A percentile compares a stretch with the other conserved stretches of the same genome.
Conservation (phyloP, 2,888 invertebrate genomes). For the Dichetophora obliterata region DNA sequence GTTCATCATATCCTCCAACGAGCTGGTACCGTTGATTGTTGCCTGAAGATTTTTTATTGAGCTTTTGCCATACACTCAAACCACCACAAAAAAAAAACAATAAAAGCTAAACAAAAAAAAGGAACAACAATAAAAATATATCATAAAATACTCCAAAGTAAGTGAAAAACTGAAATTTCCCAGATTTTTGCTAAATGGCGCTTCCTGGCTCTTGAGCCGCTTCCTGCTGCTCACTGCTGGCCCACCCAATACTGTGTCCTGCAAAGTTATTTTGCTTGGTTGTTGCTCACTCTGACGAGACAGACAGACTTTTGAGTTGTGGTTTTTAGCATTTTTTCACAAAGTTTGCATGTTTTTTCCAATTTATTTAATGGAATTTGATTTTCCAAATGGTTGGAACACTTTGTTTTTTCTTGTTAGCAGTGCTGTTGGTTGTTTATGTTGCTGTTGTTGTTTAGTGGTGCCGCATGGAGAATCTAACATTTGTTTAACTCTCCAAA, state of each 20-base stretch:
- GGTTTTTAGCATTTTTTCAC: slow-evolving; percentile 50
- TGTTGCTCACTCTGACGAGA: slow-evolving; percentile 7
- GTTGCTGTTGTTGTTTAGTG: background rate
- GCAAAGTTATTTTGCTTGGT: background rate
- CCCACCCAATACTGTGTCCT: background rate
- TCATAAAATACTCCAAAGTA: slow-evolving; percentile 24
- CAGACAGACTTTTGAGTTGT: slow-evolving; percentile 35
- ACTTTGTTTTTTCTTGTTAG: slow-evolving; percentile 46
- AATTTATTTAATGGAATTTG: slow-evolving; percentile 62
- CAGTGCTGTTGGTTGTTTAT: background rate
- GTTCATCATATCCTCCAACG: slow-evolving; percentile 19
- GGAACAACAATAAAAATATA: slow-evolving; percentile 2
- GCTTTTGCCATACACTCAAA: background rate
- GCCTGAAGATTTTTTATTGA: slow-evolving; percentile 17
- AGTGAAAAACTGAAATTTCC: slow-evolving; percentile 30
- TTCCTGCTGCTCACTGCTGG: background rate
- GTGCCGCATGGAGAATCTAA: background rate
- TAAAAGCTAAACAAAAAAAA: slow-evolving; percentile 4
- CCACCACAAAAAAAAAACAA: background rate
- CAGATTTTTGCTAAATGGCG: slow-evolving; percentile 27
- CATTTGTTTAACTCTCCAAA: background rate
- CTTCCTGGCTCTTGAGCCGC: background rate
- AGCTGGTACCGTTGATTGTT: background rate
- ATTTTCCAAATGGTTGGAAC: slow-evolving; percentile 60
- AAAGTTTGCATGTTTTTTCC: slow-evolving; percentile 59